phyloP scores from a whole-genome alignment of 2,797 vertebrate genomes.

The Vespertilio murinus region DNA sequence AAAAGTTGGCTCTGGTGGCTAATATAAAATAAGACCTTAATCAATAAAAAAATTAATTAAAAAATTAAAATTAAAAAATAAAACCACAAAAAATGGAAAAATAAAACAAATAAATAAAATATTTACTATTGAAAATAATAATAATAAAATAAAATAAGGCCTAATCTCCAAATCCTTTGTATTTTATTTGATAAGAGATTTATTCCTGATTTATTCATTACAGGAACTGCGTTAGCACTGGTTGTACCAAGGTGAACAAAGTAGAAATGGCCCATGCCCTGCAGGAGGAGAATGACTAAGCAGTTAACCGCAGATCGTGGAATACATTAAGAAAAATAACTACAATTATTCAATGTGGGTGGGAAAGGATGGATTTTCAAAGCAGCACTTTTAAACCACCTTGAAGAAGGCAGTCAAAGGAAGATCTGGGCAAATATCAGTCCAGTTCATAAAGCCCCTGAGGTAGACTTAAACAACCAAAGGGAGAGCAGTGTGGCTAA shows the following conservation, averaged over 20 bases:
- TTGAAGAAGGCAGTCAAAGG: background rate
- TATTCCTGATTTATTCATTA: background rate
- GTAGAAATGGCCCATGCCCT: background rate
- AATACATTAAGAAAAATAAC: background rate
- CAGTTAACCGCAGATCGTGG: background rate
- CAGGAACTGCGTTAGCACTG: background rate
- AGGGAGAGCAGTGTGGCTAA: background rate
- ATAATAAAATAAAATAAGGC: background rate
- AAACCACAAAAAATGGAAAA: no score
- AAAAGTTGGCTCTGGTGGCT: background rate
- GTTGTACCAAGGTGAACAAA: background rate
- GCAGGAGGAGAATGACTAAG: background rate
- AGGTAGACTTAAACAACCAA: background rate
- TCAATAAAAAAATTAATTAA: no score
- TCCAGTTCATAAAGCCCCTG: background rate
- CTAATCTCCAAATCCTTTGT: background rate
- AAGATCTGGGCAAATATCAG: background rate
- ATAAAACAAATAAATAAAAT: no score
- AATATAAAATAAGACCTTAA: background rate
- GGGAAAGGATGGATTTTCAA: background rate
- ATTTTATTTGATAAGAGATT: constrained; percentile 30
- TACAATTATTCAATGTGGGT: background rate
- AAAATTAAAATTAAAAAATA: no score
- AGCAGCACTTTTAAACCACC: background rate
- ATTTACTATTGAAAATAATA: no score